Base-by-base conservation (phyloP, 2,888 invertebrate genomes). In the Epirrita christyi region DNA sequence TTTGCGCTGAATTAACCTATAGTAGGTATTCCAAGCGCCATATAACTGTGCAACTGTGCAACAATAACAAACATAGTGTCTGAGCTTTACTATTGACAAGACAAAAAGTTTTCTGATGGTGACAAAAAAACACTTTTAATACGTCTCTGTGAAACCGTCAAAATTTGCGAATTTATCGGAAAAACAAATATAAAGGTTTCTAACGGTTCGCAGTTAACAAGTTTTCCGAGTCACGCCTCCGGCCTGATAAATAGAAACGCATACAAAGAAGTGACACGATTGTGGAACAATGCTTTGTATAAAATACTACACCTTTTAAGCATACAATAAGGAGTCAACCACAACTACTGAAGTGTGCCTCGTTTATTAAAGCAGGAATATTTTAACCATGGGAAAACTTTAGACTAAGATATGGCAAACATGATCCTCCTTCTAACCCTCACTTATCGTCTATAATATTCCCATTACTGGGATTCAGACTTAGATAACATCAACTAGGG, bases 141-240 rank as follows among this genome's bases (percentile, higher is more conserved):
- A 34, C 34, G 8, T 36, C 14, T 28, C 11, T 5, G 28, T 15
- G 13, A 48, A 53, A 45, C 13, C 6, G 50, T 36, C 11, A 45
- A 50, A 46, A 49, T 2, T 46, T 14, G 27, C 50, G 41, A 41
- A 59, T 54, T 46, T 27, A 42, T 45, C 28, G n/a, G 28, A 54
- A 49, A 50, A 32, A 53, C 41, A 52, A 52, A 53, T 14, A 50
- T 29, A 49, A 8, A 34, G 27, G 48, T 11, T 14, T 49, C 55
- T 62, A 59, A 80, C 81, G 73, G 83, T 68, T 70, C 67, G 37
- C 55, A 50, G 56, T 72, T 70, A 72, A 67, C 75, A 75, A 75
- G 36, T 70, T 77, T 74, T 67, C 53, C 47, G 65, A 72, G 75
- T 80, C 76, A 80, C 81, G 75, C 71, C 69, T 68, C 75, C 75